Conservation (phyloP, 2,113 vertebrate genomes). For the Sturnus vulgaris region DNA sequence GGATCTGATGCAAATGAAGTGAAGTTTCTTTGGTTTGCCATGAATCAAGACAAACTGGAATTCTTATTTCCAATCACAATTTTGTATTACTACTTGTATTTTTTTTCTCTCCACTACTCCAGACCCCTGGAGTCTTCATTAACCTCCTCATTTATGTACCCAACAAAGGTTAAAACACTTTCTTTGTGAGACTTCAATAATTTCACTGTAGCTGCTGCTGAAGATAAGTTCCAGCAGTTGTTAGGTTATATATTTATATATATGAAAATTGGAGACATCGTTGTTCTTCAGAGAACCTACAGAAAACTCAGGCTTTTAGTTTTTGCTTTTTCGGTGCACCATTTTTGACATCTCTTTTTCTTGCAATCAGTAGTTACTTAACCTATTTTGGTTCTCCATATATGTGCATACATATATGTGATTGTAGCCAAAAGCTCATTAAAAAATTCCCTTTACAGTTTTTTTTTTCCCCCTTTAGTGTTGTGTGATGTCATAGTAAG, state of each 20-base stretch:
- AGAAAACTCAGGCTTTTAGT: not conserved
- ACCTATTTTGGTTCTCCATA: not conserved
- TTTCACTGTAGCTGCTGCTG: not conserved
- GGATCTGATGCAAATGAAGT: not conserved
- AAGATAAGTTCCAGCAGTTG: not conserved
- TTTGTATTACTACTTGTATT: not conserved
- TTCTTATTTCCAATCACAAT: not conserved
- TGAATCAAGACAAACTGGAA: not conserved
- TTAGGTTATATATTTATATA: not conserved
- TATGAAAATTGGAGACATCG: not conserved
- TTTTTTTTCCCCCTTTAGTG: not conserved
- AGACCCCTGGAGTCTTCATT: not conserved
- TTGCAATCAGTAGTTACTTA: not conserved
- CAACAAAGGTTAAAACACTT: conserved; percentile 10
- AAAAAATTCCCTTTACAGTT: not conserved
- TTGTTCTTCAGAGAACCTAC: not conserved
- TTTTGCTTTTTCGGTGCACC: not conserved
- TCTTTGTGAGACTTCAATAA: not conserved
- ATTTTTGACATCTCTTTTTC: not conserved
- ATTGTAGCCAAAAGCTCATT: not conserved
- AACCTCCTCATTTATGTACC: conserved; percentile 1
- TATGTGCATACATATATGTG: too few species aligned
- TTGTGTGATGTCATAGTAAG: not conserved
- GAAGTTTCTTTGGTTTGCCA: not conserved
- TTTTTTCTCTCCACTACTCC: not conserved